Percentiles rank a stretch among this genome's conserved stretches.
Evolutionary conservation across 2,888 invertebrate species (phyloP).

Genomic region (Busseola fusca): DNA sequence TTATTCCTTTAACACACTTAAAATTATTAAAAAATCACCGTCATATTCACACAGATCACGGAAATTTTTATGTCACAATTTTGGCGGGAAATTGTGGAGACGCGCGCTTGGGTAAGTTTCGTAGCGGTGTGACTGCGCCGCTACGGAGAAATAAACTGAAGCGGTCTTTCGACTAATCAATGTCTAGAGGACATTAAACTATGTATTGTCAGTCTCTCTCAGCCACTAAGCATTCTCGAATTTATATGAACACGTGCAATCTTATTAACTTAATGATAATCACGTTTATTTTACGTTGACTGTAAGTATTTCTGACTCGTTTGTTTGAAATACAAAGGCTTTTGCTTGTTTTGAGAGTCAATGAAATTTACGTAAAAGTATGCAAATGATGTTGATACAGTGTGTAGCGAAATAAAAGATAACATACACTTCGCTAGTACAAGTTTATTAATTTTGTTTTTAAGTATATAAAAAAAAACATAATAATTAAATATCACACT

Average conservation of each 20-base stretch:
- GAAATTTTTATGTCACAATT: slow-evolving; percentile 53
- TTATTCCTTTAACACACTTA: slow-evolving; percentile 49
- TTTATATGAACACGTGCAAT: slow-evolving; percentile 45
- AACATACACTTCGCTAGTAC: too few relatives aligned
- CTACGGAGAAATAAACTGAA: slow-evolving; percentile 53
- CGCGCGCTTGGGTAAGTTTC: slow-evolving; percentile 47
- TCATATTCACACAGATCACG: slow-evolving; percentile 65
- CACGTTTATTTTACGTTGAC: slow-evolving; percentile 31
- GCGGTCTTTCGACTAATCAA: slow-evolving; percentile 56
- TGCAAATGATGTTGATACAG: neutral
- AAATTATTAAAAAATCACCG: slow-evolving; percentile 60
- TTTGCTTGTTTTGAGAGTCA: slow-evolving; percentile 10
- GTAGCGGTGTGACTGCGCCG: slow-evolving; percentile 53
- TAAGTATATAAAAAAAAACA: too few relatives aligned
- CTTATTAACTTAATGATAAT: slow-evolving; percentile 59
- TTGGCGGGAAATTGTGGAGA: slow-evolving; percentile 66
- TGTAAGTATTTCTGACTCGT: slow-evolving; percentile 14
- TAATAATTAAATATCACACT: too few relatives aligned
- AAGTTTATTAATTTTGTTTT: too few relatives aligned
- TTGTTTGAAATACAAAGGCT: slow-evolving; percentile 27
- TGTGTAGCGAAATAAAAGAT: too few relatives aligned
- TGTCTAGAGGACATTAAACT: slow-evolving; percentile 49
- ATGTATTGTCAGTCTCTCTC: slow-evolving; percentile 48
- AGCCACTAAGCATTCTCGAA: slow-evolving; percentile 42
- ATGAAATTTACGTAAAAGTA: slow-evolving; percentile 10